These are phyloP conservation scores for Cacatua alba DNA, from an alignment of 2,113 vertebrate species.

Conservation along the genomic window DNA sequence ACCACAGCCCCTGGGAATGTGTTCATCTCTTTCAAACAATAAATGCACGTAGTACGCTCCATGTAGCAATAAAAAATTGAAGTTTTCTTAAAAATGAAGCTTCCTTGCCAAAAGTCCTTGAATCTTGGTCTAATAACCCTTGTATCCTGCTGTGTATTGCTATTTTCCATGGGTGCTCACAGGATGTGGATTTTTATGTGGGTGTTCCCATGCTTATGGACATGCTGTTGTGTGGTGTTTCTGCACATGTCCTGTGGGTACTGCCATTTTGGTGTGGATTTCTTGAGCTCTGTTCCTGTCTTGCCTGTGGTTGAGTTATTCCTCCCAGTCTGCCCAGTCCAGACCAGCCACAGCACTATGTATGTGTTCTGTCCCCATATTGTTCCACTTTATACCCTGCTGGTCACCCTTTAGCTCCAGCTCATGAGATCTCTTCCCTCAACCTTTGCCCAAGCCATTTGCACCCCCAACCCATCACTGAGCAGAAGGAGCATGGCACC, in stretches of 20 bases:
- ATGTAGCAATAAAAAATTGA: neutral
- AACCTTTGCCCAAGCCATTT: neutral
- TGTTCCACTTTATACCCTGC: neutral
- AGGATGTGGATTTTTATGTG: neutral
- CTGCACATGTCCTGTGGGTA: neutral
- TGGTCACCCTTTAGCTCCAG: neutral
- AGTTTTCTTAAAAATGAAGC: neutral
- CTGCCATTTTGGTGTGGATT: neutral
- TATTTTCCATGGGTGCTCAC: neutral
- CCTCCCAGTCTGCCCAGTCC: neutral
- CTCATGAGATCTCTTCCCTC: neutral
- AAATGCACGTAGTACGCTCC: neutral
- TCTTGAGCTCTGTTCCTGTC: neutral
- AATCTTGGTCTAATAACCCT: neutral
- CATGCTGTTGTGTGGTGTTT: fast-evolving
- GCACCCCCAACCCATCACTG: fast-evolving
- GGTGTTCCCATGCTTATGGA: neutral
- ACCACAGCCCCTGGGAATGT: neutral
- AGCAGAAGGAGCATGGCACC: neutral
- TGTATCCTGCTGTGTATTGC: neutral
- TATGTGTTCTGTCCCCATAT: neutral
- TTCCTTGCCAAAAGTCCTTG: neutral
- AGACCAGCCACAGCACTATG: neutral
- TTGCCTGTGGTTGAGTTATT: neutral
- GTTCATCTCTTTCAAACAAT: neutral